Base-by-base conservation (phyloP, 2,797 vertebrate species). In the Danionella dracula region DNA sequence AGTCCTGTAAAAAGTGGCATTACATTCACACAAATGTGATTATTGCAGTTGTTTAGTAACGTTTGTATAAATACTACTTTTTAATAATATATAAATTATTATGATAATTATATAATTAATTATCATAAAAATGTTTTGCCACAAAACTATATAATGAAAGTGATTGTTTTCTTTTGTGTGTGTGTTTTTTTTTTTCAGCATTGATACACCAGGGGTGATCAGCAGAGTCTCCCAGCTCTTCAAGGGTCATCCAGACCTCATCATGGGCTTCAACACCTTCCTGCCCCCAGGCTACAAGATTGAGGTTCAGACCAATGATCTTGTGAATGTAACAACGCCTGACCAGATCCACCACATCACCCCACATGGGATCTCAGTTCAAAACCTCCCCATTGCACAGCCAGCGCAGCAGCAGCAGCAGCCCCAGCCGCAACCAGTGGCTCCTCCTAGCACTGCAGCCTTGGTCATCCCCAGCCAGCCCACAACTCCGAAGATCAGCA, bases 181-280 rank as follows among this genome's bases (percentile, higher is more conserved):
- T 27, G 6, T 6, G 56, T 2, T 8, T 38, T 70, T 9, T 79
- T 45, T 64, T 48, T 64, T 72, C 85, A 99, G 97, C 82, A 99
- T 99, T 3, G 97, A 99, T 84, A 99, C 97, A 61, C 97, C 97
- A 1, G 97, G 97, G 38, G 97, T 99, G 84, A 99, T 99, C 83
- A 99, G 93, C 85, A 93, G 97, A 0, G 97, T 99, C 7, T 99
- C 96, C 0, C 96, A 99, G 86, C 92, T 99, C 53, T 99, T 99
- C 85, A 99, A 99, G 78, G 97, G 97, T 67, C 97, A 99, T 44
- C 96, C 97, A 4, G 97, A 99, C 78, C 85, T 99, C 73, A 99
- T 99, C 61, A 99, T 99, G 97, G 97, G 97, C 35, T 99, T 99
- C 78, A 99, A 99, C 82, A 99, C 97, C 16, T 99, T 99, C 84